These are phyloP conservation scores for Amphiprion ocellaris DNA, from an alignment of 2,113 vertebrate species.

Conservation along the genomic window DNA sequence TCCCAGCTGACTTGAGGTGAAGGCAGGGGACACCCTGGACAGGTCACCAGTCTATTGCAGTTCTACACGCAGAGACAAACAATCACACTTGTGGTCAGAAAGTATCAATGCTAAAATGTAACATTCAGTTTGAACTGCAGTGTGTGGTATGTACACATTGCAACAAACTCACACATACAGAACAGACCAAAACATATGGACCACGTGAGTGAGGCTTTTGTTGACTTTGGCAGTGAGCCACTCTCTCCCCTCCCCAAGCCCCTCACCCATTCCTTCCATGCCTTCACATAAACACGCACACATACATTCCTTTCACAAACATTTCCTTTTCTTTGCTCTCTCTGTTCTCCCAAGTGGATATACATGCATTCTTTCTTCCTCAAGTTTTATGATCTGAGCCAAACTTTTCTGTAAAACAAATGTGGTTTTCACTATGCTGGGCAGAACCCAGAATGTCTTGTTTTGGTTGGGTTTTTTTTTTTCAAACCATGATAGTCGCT, in stretches of 20 bases:
- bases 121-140: neutral
- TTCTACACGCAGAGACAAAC: no score
- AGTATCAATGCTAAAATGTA: neutral
- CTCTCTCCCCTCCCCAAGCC: neutral
- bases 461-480: slow-evolving; percentile 5
- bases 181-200: slow-evolving; percentile 12
- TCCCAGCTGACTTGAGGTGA: no score
- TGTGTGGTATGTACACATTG: slow-evolving; percentile 13
- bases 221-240: slow-evolving; percentile 37
- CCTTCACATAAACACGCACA: slow-evolving; percentile 16
- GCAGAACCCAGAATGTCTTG: neutral
- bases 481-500: slow-evolving; percentile 27
- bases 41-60: no score
- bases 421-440: slow-evolving; percentile 16
- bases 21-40: no score
- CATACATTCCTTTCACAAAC: slow-evolving; percentile 38
- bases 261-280: slow-evolving; percentile 36
- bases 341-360: neutral
- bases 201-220: slow-evolving; percentile 43
- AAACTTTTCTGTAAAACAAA: slow-evolving; percentile 20
- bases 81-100: neutral
- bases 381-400: neutral
- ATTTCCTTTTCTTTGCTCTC: slow-evolving; percentile 25
- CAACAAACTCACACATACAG: neutral
- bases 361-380: slow-evolving; percentile 42